Conservation (phyloP, 2,888 invertebrate genomes). For the Dioctria linearis region DNA sequence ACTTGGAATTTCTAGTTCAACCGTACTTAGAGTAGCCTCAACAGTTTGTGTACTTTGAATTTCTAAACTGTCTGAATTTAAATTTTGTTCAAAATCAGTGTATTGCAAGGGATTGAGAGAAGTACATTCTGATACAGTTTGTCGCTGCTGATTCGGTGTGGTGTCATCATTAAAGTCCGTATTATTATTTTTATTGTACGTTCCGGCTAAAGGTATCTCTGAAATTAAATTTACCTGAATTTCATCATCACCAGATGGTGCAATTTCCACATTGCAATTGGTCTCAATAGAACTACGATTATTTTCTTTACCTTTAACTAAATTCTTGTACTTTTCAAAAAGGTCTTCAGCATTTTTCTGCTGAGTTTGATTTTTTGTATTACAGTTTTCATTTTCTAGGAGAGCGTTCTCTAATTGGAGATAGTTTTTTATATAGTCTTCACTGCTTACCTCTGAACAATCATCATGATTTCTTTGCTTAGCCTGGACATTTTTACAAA, state of each 20-base stretch:
- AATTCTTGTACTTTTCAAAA: slow-evolving; percentile 18
- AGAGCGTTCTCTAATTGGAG: slow-evolving; percentile 65
- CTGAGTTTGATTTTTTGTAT: background rate
- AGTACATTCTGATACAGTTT: too few relatives aligned
- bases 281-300: background rate
- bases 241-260: background rate
- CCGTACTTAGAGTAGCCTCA: too few relatives aligned
- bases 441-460: slow-evolving; percentile 28
- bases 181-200: background rate
- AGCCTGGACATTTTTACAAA: slow-evolving; percentile 23
- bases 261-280: background rate
- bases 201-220: background rate
- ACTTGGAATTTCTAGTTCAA: too few relatives aligned
- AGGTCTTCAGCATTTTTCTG: background rate
- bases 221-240: background rate
- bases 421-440: slow-evolving; percentile 65
- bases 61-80: too few relatives aligned
- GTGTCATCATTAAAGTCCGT: too few relatives aligned
- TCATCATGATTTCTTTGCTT: background rate
- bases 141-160: too few relatives aligned
- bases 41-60: too few relatives aligned
- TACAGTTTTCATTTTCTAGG: slow-evolving; percentile 52
- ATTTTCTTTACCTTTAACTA: background rate
- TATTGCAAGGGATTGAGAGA: too few relatives aligned
- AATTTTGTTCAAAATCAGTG: too few relatives aligned